phyloP scores from a whole-genome alignment of 92 coral and sea anemone genomes.

The Desmophyllum pertusum region DNA sequence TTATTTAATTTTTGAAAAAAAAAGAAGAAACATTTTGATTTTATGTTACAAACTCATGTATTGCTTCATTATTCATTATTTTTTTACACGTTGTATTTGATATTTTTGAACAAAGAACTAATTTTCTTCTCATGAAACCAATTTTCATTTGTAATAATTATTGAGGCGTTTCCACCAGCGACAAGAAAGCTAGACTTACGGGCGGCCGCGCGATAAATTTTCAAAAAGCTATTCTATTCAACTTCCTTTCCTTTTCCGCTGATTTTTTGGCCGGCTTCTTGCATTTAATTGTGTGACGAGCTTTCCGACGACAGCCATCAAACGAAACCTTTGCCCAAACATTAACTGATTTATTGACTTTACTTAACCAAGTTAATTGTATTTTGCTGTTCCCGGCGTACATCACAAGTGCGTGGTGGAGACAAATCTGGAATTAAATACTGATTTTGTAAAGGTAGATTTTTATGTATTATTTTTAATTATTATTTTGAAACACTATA shows the following conservation, averaged over 20 bases:
- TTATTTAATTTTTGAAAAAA: neutral
- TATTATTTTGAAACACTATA: neutral
- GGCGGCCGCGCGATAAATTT: neutral
- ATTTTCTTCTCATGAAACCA: neutral
- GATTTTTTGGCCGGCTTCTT: neutral
- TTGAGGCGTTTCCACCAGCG: neutral
- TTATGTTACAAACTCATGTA: neutral
- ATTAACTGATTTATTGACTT: constrained; percentile 3
- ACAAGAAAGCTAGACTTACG: neutral
- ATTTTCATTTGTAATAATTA: neutral
- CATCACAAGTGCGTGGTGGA: neutral
- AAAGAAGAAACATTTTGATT: neutral
- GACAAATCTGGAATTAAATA: neutral
- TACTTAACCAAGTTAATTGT: constrained; percentile 5
- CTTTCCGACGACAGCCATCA: constrained; percentile 2
- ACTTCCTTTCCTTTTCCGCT: neutral
- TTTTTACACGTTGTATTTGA: neutral
- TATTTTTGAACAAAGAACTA: constrained; percentile 8
- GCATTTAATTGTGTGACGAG: neutral
- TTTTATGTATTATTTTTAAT: neutral
- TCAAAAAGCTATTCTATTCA: neutral
- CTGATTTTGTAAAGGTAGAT: neutral
- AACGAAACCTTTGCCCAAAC: constrained; percentile 3
- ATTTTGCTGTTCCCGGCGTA: neutral
- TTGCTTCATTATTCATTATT: neutral